phyloP scores from a whole-genome alignment of 2,113 vertebrate species.

The Taxidea taxus region DNA sequence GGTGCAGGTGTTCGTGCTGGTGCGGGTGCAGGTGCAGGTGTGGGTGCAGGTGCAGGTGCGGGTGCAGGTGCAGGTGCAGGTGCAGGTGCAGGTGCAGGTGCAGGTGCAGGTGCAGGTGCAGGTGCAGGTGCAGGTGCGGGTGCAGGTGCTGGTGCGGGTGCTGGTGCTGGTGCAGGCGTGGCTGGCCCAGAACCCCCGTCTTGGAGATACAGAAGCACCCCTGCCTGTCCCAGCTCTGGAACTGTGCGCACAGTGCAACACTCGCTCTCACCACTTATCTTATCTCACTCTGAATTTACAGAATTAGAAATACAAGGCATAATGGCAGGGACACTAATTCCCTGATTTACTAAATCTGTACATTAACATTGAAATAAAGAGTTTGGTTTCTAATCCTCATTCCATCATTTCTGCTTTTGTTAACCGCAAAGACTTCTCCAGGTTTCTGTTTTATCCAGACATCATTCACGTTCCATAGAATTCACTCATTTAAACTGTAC shows the following conservation, averaged over 20 bases:
- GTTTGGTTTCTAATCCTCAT: background rate
- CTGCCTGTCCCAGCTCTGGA: background rate
- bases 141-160: rapidly evolving
- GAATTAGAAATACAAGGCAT: constrained; percentile 60
- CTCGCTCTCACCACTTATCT: constrained; percentile 55
- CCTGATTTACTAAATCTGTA: constrained; percentile 18
- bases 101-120: background rate
- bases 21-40: too few species aligned
- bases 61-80: too few species aligned
- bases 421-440: background rate
- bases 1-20: too few species aligned
- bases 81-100: background rate
- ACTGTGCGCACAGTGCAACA: rapidly evolving
- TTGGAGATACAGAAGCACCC: background rate
- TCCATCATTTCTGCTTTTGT: too few species aligned
- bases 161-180: background rate
- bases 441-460: background rate
- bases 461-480: rapidly evolving
- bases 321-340: constrained; percentile 45
- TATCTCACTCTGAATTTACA: constrained; percentile 68
- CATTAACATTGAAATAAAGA: background rate
- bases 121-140: background rate
- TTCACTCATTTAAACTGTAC: background rate
- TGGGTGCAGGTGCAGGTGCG: too few species aligned
- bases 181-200: background rate